These are phyloP conservation scores for Trichacis sp. DNA, from an alignment of 2,888 invertebrate genomes.

Conservation along the genomic window DNA sequence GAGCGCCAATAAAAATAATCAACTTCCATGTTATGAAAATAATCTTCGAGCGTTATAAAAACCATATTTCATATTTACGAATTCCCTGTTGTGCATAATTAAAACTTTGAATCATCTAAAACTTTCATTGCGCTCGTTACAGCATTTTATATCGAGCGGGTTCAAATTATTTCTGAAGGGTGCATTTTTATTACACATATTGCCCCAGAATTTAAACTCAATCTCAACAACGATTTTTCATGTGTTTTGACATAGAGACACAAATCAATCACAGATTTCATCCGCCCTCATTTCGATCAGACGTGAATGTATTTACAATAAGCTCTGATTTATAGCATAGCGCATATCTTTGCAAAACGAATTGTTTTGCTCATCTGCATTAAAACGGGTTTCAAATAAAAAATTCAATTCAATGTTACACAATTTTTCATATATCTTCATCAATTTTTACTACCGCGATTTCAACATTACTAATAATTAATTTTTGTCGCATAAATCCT, in stretches of 20 bases:
- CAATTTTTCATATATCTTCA: background rate
- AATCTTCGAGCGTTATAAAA: too few relatives aligned
- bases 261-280: slow-evolving; percentile 9
- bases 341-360: background rate
- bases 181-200: background rate
- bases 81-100: background rate
- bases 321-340: slow-evolving; percentile 1
- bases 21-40: too few relatives aligned
- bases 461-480: too few relatives aligned
- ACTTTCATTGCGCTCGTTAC: too few relatives aligned
- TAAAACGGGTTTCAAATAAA: background rate
- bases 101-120: background rate
- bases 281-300: slow-evolving; percentile 6
- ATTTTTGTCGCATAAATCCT: too few relatives aligned
- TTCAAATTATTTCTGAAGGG: background rate
- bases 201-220: background rate
- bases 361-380: slow-evolving; percentile 6
- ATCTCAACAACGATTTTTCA: background rate
- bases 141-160: background rate
- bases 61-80: background rate
- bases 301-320: slow-evolving; percentile 9
- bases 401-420: background rate
- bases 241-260: background rate
- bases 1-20: too few relatives aligned
- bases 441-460: too few relatives aligned